Evolutionary conservation across 2,888 invertebrate species (phyloP), one percentile per base, ranked within the genome.

Genomic region (Cheilosia scutellata): DNA sequence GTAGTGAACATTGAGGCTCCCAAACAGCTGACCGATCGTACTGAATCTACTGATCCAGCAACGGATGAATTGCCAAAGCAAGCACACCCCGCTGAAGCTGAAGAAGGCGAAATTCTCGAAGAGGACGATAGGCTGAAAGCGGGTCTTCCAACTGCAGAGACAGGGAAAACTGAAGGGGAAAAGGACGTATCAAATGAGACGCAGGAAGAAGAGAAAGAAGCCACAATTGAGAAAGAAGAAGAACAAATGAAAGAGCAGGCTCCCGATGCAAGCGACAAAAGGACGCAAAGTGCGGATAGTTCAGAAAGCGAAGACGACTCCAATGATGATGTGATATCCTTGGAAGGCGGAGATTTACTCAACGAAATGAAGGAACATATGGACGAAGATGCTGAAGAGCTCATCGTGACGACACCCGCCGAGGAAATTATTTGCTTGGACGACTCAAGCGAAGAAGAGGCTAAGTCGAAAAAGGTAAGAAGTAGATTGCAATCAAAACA

Each of bases 261-360:
- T 1, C 6, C 16, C 29, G 71, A 53, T 29, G 20, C 80, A 57
- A 87, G 82, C 37, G 87, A 88, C n/a, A 92, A 92, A 9, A 74
- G 51, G 5, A 29, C 49, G 13, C 37, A 57, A 66, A 82, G 29
- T 29, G 58, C 58, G 1, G 60, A 66, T 3, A 70, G 37, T 25
- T 65, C 66, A 4, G 82, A 83, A 7, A 76, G 77, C 33, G 87
- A 88, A 40, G 91, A 91, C 57, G 91, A 90, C 87, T 89, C 90
- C 57, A 91, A 91, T 68, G 92, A 92, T 75, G 93, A 92, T 88
- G 90, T 91, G 2, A 92, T 92, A 51, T 93, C 92, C 3, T 89
- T 92, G n/a, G 90, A 89, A 60, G 91, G 92, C 27, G 93, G 92
- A 9, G 93, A 93, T 77, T 71, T 92, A 31, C 92, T 91, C 71